A percentile compares a stretch with the other conserved stretches of the same genome.
Conservation (phyloP, 1,140 invertebrate species). For the Camponotus pennsylvanicus region DNA sequence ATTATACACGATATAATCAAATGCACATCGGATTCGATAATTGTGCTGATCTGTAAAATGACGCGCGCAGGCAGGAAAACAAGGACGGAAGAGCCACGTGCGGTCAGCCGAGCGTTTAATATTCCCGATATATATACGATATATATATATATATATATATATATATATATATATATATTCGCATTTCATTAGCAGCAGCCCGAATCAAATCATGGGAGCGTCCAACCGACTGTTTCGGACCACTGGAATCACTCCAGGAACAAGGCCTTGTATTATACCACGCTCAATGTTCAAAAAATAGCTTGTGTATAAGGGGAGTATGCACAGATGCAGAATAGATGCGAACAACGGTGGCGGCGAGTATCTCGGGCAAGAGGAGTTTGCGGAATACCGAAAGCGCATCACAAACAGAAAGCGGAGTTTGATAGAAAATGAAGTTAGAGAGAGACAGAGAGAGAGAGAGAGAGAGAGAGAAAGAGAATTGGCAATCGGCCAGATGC, state of each 20-base stretch:
- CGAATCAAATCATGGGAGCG: slow-evolving; percentile 44
- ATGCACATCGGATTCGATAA: slow-evolving; percentile 5
- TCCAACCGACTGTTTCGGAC: slow-evolving; percentile 43
- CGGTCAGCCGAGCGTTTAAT: slow-evolving; percentile 51
- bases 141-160: not conserved
- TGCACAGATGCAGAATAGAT: not conserved
- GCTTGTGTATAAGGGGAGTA: not conserved
- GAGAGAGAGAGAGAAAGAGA: not conserved
- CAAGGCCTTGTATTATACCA: slow-evolving; percentile 7
- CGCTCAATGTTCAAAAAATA: slow-evolving; percentile 36
- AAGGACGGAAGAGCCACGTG: not conserved
- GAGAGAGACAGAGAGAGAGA: slow-evolving; percentile 12
- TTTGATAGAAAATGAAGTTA: not conserved
- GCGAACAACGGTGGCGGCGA: not conserved
- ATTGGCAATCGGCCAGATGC: slow-evolving; percentile 45
- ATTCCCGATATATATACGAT: slow-evolving; percentile 31
- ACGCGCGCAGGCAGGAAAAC: not conserved
- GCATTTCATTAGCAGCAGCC: slow-evolving; percentile 61
- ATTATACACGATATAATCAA: slow-evolving; percentile 33
- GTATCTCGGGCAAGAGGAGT: not conserved
- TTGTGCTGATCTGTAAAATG: slow-evolving; percentile 31
- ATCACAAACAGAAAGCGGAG: not conserved
- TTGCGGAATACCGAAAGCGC: not conserved
- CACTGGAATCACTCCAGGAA: slow-evolving; percentile 65
- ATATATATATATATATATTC: slow-evolving; percentile 38